Evolutionary conservation across 2,113 vertebrate genomes (phyloP).

Genomic region (Leptobrachium leishanense): DNA sequence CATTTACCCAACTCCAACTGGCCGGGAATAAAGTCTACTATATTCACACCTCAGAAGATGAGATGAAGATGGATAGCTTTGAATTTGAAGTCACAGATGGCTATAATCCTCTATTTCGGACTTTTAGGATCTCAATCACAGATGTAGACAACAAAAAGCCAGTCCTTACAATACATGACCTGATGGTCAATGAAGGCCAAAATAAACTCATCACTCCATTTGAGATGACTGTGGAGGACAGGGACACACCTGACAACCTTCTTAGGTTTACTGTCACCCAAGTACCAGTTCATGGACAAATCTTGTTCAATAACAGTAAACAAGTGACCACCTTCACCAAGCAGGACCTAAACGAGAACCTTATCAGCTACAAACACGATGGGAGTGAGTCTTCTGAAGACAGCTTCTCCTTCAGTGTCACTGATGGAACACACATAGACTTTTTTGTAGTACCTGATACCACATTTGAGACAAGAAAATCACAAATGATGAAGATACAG

Average conservation of each 20-base stretch:
- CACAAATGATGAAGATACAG: constrained; percentile 61
- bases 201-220: constrained; percentile 63
- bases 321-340: constrained; percentile 62
- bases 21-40: constrained; percentile 65
- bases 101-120: constrained; percentile 54
- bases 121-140: constrained; percentile 60
- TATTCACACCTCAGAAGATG: constrained; percentile 57
- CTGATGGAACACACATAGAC: constrained; percentile 58
- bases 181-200: constrained; percentile 56
- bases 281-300: constrained; percentile 58
- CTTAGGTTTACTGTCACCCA: constrained; percentile 60
- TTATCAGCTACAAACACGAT: constrained; percentile 62
- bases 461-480: constrained; percentile 52
- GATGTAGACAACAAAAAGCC: constrained; percentile 64
- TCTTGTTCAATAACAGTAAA: constrained; percentile 59
- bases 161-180: constrained; percentile 55
- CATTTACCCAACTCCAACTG: constrained; percentile 63
- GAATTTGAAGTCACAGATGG: constrained; percentile 63
- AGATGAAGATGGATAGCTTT: constrained; percentile 63
- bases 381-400: constrained; percentile 58
- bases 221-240: constrained; percentile 62
- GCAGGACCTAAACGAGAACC: constrained; percentile 62
- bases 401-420: constrained; percentile 66
- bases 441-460: constrained; percentile 62
- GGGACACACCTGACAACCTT: constrained; percentile 58